phyloP scores from a whole-genome alignment of 2,113 vertebrate species.

The Sylvilagus bachmani region DNA sequence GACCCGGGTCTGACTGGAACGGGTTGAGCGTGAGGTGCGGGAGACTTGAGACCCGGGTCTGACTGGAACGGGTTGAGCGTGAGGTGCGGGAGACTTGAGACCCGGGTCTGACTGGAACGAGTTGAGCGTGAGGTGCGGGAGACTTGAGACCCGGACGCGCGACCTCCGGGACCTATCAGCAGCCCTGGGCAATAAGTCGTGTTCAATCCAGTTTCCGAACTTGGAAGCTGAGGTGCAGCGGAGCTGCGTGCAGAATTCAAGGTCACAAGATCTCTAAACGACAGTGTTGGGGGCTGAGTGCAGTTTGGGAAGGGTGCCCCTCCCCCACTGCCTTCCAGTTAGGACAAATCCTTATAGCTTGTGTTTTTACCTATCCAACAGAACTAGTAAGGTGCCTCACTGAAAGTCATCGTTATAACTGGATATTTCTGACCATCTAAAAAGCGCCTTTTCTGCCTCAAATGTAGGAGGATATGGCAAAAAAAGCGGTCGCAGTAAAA shows the following conservation, averaged over 20 bases:
- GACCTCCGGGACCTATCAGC: not conserved
- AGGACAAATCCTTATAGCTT: not conserved
- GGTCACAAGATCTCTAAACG: not conserved
- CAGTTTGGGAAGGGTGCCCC: too few species aligned
- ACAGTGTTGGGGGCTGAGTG: not conserved
- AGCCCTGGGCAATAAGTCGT: not conserved
- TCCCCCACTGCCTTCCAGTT: not conserved
- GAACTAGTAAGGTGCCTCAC: not conserved
- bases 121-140: not conserved
- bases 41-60: not conserved
- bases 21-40: not conserved
- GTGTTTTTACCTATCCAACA: not conserved
- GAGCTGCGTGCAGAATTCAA: not conserved
- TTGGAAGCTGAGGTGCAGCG: not conserved
- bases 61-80: not conserved
- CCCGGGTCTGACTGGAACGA: not conserved
- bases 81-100: not conserved
- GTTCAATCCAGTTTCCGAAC: not conserved
- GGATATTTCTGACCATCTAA: not conserved
- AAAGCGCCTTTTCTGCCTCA: not conserved
- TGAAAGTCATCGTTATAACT: not conserved
- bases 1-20: too few species aligned
- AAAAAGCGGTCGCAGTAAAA: constrained; percentile 94
- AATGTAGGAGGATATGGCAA: constrained; percentile 91
- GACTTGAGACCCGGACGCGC: not conserved